Evolutionary conservation across 2,797 vertebrate species (phyloP).

Genomic region (Manis pentadactyla): DNA sequence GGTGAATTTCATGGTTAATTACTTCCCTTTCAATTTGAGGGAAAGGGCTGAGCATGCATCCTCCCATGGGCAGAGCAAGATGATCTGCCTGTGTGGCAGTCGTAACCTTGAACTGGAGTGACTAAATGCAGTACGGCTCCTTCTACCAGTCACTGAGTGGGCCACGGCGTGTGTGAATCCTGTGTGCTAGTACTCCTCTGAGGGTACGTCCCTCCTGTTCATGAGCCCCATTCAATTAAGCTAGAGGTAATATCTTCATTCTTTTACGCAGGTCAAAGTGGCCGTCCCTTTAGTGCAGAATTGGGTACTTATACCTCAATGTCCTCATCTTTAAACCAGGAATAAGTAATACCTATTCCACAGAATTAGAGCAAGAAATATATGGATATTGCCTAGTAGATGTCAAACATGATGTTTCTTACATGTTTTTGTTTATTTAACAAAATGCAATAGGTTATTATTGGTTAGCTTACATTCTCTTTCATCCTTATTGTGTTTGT

Average conservation of each 20-base stretch:
- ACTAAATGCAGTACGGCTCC: fast-evolving
- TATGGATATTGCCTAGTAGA: background rate
- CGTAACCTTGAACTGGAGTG: background rate
- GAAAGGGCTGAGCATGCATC: background rate
- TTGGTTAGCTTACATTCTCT: background rate
- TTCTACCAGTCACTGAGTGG: background rate
- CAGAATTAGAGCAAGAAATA: background rate
- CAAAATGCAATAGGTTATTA: background rate
- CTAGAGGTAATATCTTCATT: background rate
- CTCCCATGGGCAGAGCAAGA: fast-evolving
- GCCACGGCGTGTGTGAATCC: fast-evolving
- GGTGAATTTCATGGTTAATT: background rate
- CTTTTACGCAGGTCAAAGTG: background rate
- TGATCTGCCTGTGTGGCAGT: background rate
- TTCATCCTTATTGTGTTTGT: background rate
- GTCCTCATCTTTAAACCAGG: background rate
- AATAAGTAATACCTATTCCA: background rate
- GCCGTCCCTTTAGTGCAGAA: background rate
- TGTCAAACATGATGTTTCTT: background rate
- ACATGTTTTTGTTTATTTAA: background rate
- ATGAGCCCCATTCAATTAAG: background rate
- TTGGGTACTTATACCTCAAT: background rate
- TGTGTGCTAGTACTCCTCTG: fast-evolving
- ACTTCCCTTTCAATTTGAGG: background rate
- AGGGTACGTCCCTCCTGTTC: background rate